A percentile compares a stretch with the other conserved stretches of the same genome.
phyloP scores from a whole-genome alignment of 2,888 invertebrate species.

The Hofmannophila pseudospretella region DNA sequence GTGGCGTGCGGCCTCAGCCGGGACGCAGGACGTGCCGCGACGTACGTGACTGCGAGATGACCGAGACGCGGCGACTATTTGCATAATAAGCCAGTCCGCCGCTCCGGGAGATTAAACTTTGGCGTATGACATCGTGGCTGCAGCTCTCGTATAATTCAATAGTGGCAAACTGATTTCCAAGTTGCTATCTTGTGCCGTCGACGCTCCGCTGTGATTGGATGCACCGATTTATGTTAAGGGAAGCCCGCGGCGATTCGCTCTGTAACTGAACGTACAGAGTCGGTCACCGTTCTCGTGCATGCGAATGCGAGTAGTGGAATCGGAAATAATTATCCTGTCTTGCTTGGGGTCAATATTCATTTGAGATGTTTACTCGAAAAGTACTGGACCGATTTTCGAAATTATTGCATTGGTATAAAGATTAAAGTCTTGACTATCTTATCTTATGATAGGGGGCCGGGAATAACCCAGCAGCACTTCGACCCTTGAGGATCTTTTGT shows the following conservation, averaged over 20 bases:
- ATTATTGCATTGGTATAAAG: too few species aligned
- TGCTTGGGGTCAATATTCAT: neutral
- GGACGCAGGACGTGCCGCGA: constrained; percentile 31
- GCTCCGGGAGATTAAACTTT: constrained; percentile 72
- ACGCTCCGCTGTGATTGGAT: constrained; percentile 53
- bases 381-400: too few species aligned
- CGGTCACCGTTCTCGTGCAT: constrained; percentile 36
- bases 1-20: constrained; percentile 10
- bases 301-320: constrained; percentile 42
- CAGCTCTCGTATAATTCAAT: constrained; percentile 72
- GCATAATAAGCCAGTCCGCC: constrained; percentile 71
- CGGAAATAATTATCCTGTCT: constrained; percentile 52
- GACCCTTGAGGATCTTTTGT: too few species aligned
- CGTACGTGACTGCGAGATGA: constrained; percentile 62
- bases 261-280: constrained; percentile 42
- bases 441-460: too few species aligned
- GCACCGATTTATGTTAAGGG: constrained; percentile 49
- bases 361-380: too few species aligned
- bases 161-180: constrained; percentile 71
- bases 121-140: constrained; percentile 68
- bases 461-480: too few species aligned
- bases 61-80: constrained; percentile 62
- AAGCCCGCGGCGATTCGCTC: constrained; percentile 41
- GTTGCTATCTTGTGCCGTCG: constrained; percentile 41
- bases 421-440: too few species aligned